Evolutionary conservation across 2,888 invertebrate species (phyloP), one percentile per base, ranked within the genome.

Genomic region (Brachynemurus nebulosus): DNA sequence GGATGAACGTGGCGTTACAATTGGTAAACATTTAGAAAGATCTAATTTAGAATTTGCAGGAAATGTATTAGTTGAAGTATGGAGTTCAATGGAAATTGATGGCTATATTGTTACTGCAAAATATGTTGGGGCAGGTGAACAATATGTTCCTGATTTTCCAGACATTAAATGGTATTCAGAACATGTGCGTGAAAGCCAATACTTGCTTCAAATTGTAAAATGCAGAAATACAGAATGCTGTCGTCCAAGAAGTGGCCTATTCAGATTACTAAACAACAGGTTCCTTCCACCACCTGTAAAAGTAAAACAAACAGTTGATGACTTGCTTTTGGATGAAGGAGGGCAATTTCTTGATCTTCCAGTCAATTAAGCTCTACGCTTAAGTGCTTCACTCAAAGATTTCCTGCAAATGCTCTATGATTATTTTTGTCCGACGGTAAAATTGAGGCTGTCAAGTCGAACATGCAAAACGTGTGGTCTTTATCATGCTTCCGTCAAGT

Each of bases 31-130:
- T 16, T 47, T 60, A n/a, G 61, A 63, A 50, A 50, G 48, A 42
- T 20, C 48, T 39, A 60, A 62, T 48, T 65, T 65, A 49, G 45
- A 50, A 35, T 47, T 50, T 40, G 60, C 58, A 27, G 60, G 59
- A 11, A 48, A 58, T 38, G 50, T 51, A 12, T 47, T 64, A 19
- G 55, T 57, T 21, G 51, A 59, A 48, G 49, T 61, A 33, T 63
- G 62, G 59, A 52, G 35, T 40, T 37, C 47, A 19, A 45, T 51
- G 7, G 44, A 52, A 1, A 58, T 60, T 38, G 59, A 61, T 50
- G 51, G 50, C 7, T 50, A 52, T 45, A 18, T 17, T 38, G 38
- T 38, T 17, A 18, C 16, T 38, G 38, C 38, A 38, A 18, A 38
- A 18, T 14, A 38, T 38, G 19, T 38, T 38, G 17, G 7, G 19